These are phyloP conservation scores for Vollenhovia emeryi DNA, from an alignment of 1,140 invertebrate genomes.

Conservation along the genomic window DNA sequence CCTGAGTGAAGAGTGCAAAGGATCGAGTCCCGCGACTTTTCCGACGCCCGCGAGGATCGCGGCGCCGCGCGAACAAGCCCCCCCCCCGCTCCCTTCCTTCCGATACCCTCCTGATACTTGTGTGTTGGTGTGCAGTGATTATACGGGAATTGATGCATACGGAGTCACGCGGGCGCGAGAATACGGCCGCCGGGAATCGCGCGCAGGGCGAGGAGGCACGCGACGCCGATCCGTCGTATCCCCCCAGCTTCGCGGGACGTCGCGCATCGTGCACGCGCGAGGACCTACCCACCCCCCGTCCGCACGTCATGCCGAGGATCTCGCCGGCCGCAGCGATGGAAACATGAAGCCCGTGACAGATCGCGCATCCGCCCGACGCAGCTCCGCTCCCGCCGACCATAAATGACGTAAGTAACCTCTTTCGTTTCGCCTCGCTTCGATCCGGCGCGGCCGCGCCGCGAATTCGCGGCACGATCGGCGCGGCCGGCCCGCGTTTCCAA, in stretches of 20 bases:
- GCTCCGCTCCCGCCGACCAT: conserved; percentile 79
- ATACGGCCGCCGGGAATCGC: conserved; percentile 62
- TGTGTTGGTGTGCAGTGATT: conserved; percentile 70
- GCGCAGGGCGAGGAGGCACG: conserved; percentile 48
- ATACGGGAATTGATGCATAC: conserved; percentile 64
- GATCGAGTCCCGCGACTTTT: background rate
- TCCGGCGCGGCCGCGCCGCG: background rate
- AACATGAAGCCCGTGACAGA: conserved; percentile 81
- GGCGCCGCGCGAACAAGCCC: background rate
- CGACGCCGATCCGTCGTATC: conserved; percentile 55
- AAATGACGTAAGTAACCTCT: conserved; percentile 83
- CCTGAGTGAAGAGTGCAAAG: background rate
- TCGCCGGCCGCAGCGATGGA: conserved; percentile 77
- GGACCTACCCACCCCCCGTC: background rate
- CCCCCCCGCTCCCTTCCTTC: background rate
- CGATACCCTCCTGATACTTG: background rate
- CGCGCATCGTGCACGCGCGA: background rate
- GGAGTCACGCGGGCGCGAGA: conserved; percentile 54
- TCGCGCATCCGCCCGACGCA: conserved; percentile 76
- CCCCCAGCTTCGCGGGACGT: background rate
- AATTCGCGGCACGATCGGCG: background rate
- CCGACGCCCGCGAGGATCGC: background rate
- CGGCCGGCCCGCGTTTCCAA: conserved; percentile 1
- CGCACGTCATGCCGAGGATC: conserved; percentile 71
- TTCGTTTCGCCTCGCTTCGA: background rate